Evolutionary conservation across 2,797 vertebrate genomes (phyloP).

Genomic region (Thalassophryne amazonica): DNA sequence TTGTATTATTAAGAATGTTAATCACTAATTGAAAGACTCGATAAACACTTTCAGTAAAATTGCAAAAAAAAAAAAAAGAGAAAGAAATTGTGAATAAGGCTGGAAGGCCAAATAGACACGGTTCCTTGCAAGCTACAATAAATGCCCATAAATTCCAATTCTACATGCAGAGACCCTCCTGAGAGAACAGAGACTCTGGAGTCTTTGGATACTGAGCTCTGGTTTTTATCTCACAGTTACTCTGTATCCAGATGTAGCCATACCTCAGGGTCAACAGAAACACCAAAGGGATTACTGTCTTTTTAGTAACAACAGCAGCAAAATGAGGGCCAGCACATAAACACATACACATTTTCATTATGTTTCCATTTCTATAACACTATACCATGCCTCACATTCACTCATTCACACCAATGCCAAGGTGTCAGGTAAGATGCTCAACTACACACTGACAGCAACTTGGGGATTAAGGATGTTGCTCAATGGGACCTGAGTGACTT

Average conservation of each 20-base stretch:
- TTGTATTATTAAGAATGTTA: neutral
- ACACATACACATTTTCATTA: too few relatives aligned
- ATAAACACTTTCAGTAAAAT: too few relatives aligned
- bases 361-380: too few relatives aligned
- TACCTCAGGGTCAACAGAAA: slow-evolving; percentile 53
- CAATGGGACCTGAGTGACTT: too few relatives aligned
- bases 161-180: slow-evolving; percentile 23
- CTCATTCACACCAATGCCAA: too few relatives aligned
- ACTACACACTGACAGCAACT: too few relatives aligned
- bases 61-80: too few relatives aligned
- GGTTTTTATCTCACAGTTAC: slow-evolving; percentile 59
- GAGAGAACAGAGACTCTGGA: slow-evolving; percentile 44
- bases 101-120: slow-evolving; percentile 8
- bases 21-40: too few relatives aligned
- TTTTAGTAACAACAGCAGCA: too few relatives aligned
- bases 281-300: slow-evolving; percentile 53
- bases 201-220: slow-evolving; percentile 63
- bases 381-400: too few relatives aligned
- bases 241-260: slow-evolving; percentile 49
- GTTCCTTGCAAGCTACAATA: slow-evolving; percentile 15
- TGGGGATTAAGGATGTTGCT: too few relatives aligned
- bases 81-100: slow-evolving; percentile 4
- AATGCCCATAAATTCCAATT: slow-evolving; percentile 31
- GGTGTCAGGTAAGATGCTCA: too few relatives aligned
- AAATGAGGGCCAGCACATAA: slow-evolving; percentile 20